Base-by-base conservation (phyloP, 2,113 vertebrate species). In the Tachycineta bicolor region DNA sequence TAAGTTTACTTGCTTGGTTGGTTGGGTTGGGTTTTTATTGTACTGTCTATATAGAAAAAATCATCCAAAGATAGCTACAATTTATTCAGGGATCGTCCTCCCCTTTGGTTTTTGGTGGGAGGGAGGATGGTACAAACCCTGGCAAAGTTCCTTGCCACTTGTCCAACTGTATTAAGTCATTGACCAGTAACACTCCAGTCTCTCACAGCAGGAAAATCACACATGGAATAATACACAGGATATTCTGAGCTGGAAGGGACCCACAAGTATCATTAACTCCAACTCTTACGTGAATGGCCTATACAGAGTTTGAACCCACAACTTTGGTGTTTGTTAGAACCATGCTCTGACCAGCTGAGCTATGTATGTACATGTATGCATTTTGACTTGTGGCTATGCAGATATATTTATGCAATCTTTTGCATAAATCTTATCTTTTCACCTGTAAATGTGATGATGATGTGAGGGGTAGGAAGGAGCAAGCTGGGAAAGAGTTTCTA, bases 341-440 rank as follows among this genome's bases (percentile, higher is more conserved):
- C 16, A 4, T 25, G 13, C 31, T 41, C 25, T 64, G 58, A 34
- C 34, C 34, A 26, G 11, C 24, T 34, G 49, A 49, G 24, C 43
- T 49, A 4, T 2, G 4, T 6, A 2, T 12, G 20, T 13, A 9
- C 12, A 6, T 7, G 3, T 5, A 5, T 12, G 23, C 21, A 14
- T n/a, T 60, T 84, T 50, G 47, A 12, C 4, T 0, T 53, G 9
- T 74, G 15, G 26, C 28, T 29, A 3, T 5, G 43, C 47, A 70
- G 65, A 53, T 20, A 12, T 17, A 24, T 5, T 11, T 13, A 12
- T 7, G 13, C 8, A 52, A 14, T 55, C 67, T n/a, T 20, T 44
- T 44, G 15, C 17, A 20, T 20, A 46, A 47, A 47, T 46, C 14
- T 46, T 46, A 12, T 5, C 18, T 41, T 46, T 83, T 69, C 52